Percentiles rank a stretch among this genome's conserved stretches.
Evolutionary conservation across 2,797 vertebrate genomes (phyloP).

Genomic region (Gallinago nigripennis): DNA sequence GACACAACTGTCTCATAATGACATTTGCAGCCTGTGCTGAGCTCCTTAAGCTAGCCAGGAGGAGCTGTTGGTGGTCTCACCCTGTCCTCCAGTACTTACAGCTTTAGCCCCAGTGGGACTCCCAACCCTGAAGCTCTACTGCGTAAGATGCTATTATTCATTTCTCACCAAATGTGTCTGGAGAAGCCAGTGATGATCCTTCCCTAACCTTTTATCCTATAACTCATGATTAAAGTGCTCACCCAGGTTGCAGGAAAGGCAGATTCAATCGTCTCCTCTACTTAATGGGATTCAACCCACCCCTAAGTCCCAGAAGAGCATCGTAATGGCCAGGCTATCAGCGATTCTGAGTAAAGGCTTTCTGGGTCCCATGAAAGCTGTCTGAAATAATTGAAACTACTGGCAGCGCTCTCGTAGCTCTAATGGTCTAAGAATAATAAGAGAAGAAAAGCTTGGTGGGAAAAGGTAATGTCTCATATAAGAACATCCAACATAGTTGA

Average conservation of each 20-base stretch:
- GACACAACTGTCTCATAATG: not conserved
- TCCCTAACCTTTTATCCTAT: slow-evolving; percentile 17
- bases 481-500: not conserved
- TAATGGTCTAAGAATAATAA: slow-evolving; percentile 46
- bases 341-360: slow-evolving; percentile 38
- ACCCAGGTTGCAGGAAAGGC: not conserved
- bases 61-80: not conserved
- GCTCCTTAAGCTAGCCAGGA: not conserved
- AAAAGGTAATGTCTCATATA: not conserved
- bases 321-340: slow-evolving; percentile 26
- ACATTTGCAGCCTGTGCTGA: not conserved
- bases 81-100: slow-evolving; percentile 3
- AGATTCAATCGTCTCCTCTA: slow-evolving; percentile 32
- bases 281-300: slow-evolving; percentile 29
- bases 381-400: slow-evolving; percentile 58
- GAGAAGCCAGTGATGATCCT: not conserved
- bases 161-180: not conserved
- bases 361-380: slow-evolving; percentile 48
- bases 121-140: not conserved
- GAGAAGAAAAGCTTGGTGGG: slow-evolving; percentile 19
- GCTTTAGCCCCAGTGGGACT: not conserved
- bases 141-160: not conserved
- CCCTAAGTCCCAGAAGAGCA: not conserved
- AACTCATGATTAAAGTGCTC: slow-evolving; percentile 31
- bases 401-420: slow-evolving; percentile 13